A percentile compares a stretch with the other conserved stretches of the same genome.
phyloP scores from a whole-genome alignment of 2,113 vertebrate species.

The Bombycilla garrulus region DNA sequence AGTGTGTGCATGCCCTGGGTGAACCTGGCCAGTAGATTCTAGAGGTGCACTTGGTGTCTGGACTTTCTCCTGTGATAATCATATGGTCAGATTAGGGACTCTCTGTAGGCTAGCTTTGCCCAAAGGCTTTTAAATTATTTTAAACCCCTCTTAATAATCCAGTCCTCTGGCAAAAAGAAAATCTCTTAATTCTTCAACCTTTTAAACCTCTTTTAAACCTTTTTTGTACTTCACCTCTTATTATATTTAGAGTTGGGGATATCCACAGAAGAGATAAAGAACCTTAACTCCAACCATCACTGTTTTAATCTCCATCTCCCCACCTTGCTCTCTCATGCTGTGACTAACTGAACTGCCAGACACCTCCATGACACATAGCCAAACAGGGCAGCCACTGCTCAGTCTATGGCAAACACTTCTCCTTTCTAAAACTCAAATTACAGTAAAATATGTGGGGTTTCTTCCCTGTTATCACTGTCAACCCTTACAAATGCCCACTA shows the following conservation, averaged over 20 bases:
- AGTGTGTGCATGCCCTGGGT: neutral
- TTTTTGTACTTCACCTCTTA: neutral
- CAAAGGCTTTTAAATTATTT: neutral
- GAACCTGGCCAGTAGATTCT: neutral
- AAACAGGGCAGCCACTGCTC: neutral
- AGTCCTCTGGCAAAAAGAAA: neutral
- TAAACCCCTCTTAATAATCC: neutral
- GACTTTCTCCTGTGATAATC: neutral
- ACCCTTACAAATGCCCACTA: neutral
- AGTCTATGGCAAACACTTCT: neutral
- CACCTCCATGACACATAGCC: neutral
- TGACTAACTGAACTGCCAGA: neutral
- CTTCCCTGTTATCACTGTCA: neutral
- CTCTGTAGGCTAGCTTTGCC: neutral
- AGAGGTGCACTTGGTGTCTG: too few species aligned
- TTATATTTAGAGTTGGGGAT: neutral
- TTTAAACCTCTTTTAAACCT: neutral
- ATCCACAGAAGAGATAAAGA: neutral
- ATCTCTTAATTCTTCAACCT: neutral
- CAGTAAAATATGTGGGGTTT: rapidly evolving
- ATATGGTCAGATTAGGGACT: neutral
- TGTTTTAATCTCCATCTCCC: neutral
- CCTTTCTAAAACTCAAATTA: neutral
- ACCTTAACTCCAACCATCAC: neutral
- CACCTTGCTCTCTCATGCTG: neutral